Base-by-base conservation (phyloP, 1,140 invertebrate species). In the Schlechtendalia chinensis region DNA sequence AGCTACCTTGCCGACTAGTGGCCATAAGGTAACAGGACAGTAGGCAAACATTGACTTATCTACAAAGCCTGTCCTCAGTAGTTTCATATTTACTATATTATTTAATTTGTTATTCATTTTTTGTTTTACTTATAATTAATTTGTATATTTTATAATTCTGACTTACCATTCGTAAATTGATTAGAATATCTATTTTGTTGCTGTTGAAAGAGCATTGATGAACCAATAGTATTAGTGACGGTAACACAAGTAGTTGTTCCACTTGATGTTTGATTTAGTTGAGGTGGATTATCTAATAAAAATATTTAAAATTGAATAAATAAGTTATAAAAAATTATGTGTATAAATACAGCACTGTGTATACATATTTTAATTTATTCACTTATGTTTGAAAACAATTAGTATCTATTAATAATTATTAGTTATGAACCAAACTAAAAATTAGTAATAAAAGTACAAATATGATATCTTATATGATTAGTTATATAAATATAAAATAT, bases 211-310 rank as follows among this genome's bases (percentile, higher is more conserved):
- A 79, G 75, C 39, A 79, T 29, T 19, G 75, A 79, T 12, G 75
- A 79, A 79, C 75, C 75, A 79, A 79, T 63, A 53, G 39, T 79
- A 47, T 58, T 16, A 50, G 75, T 63, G 58, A 79, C 58, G 22
- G 75, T 79, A 79, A 79, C 75, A 61, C 75, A 79, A 63, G 75
- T 79, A 79, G 75, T 79, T 79, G 75, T 63, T n/a, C 58, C 56
- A 29, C 75, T 79, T 79, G 75, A 79, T 63, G 58, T 79, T 79
- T 79, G 75, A 79, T 79, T 79, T 39, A 75, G n/a, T 79, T 79
- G 75, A 17, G 58, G n/a, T 63, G 58, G 61, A 61, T 79, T 79
- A 63, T 79, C 58, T 79, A 75, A 32, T 59, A 45, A 45, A 29
- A 74, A 32, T 10, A 50, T 69, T 67, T 50, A 69, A 69, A 69